phyloP scores from a whole-genome alignment of 2,888 invertebrate species.

The Dynastes hyllus region DNA sequence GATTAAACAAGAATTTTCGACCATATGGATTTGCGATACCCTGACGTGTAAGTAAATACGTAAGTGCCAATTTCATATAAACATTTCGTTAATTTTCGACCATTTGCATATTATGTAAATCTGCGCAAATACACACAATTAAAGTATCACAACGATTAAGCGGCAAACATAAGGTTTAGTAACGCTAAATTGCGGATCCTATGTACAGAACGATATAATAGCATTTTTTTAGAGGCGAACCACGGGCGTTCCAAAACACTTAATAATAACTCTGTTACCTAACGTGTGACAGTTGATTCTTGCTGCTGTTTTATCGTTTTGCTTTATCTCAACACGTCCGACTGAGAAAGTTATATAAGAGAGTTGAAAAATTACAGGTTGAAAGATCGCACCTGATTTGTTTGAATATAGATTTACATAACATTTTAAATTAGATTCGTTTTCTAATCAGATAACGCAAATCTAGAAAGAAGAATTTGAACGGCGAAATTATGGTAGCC shows the following conservation, averaged over 20 bases:
- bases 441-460: constrained; percentile 34
- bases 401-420: constrained; percentile 46
- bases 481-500: constrained; percentile 10
- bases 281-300: constrained; percentile 44
- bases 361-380: constrained; percentile 48
- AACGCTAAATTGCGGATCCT: background rate
- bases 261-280: constrained; percentile 47
- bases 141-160: constrained; percentile 4
- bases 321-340: constrained; percentile 42
- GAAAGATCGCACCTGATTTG: constrained; percentile 50
- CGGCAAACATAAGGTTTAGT: background rate
- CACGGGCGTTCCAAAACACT: constrained; percentile 28
- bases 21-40: background rate
- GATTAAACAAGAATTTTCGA: background rate
- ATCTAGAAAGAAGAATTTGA: background rate
- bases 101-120: constrained; percentile 16
- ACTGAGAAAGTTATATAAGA: constrained; percentile 46
- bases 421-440: constrained; percentile 41
- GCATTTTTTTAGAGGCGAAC: constrained; percentile 22
- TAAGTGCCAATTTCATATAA: background rate
- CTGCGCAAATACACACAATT: background rate
- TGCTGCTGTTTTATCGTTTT: constrained; percentile 38
- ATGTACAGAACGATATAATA: constrained; percentile 16
- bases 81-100: background rate
- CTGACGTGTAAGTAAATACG: too few relatives aligned